phyloP scores from a whole-genome alignment of 2,113 vertebrate genomes.

The Scortum barcoo region DNA sequence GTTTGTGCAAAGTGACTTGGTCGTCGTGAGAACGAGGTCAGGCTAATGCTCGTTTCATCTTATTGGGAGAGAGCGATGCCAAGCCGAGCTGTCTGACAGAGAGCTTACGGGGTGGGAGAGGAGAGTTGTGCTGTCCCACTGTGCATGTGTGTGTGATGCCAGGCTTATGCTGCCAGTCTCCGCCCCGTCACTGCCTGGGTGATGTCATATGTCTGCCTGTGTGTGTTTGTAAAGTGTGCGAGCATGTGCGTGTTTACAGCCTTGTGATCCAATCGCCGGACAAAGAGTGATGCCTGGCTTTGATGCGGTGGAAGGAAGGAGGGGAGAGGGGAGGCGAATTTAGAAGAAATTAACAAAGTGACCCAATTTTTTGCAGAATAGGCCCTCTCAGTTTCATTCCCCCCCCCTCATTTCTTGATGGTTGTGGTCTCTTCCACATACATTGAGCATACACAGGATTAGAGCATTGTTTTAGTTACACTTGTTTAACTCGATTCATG shows the following conservation, averaged over 20 bases:
- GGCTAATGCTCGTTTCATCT: conserved; percentile 54
- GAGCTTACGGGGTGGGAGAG: conserved; percentile 59
- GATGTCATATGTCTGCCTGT: conserved; percentile 68
- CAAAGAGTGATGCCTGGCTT: conserved; percentile 61
- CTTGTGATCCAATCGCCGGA: conserved; percentile 64
- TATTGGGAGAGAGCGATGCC: conserved; percentile 56
- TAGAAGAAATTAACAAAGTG: not conserved
- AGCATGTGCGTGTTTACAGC: conserved; percentile 26
- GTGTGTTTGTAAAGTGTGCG: conserved; percentile 10
- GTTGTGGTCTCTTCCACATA: conserved; percentile 34
- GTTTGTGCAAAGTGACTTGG: conserved; percentile 36
- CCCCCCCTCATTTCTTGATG: not conserved
- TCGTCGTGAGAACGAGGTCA: conserved; percentile 59
- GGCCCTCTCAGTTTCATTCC: not conserved
- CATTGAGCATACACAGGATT: conserved; percentile 28
- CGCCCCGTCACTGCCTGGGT: conserved; percentile 60
- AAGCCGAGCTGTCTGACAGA: conserved; percentile 68
- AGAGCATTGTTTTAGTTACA: conserved; percentile 35
- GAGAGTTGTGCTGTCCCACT: conserved; percentile 29
- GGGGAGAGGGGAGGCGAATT: not conserved
- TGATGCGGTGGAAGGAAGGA: conserved; percentile 5
- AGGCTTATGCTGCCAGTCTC: conserved; percentile 73
- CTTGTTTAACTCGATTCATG: conserved; percentile 21
- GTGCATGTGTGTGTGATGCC: conserved; percentile 45
- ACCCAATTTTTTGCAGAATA: not conserved